Base-by-base conservation (phyloP, 2,797 vertebrate genomes). In the Neosalanx taihuensis region DNA sequence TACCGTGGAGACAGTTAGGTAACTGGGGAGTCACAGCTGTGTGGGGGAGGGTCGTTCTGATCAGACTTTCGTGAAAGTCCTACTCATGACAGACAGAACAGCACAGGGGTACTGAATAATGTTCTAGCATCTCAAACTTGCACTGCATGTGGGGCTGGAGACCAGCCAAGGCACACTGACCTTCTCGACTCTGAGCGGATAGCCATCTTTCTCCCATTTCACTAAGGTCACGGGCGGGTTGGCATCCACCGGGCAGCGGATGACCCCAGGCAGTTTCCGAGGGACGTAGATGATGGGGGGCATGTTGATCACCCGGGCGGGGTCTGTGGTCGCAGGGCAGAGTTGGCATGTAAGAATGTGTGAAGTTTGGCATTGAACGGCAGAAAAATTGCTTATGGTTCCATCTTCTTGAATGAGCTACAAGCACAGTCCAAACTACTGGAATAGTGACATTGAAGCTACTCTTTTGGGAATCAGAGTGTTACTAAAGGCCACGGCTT, bases 151-250 rank as follows among this genome's bases (percentile, higher is more conserved):
- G 57, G n/a, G 57, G 70, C 69, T 31, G n/a, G 58, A 5, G 20
- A 41, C 7, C 33, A 67, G 31, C 33, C 18, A 7, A 20, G 49
- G 46, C 18, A 9, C 6, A 73, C 77, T 46, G 66, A 94, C 92
- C 91, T 93, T 94, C 74, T 94, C 93, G 67, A 93, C 90, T 85
- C 92, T 90, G 84, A 99, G 94, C 63, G 98, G 95, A 74, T 97
- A 96, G 73, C 97, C 98, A 0, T 99, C 96, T 89, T 99, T 99
- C 87, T 98, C 97, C 98, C 98, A 99, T 86, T 97, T 97, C 85
- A 99, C 96, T 79, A 94, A 91, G 0, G 89, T 95, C 77, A 97
- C 96, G 0, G 98, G 97, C 0, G 98, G 98, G 90, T 98, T 96
- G 57, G 97, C 98, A 23, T 99, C 98, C n/a, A 95, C 96, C 3